phyloP scores from a whole-genome alignment of 2,797 vertebrate species.

The Macropodus opercularis region DNA sequence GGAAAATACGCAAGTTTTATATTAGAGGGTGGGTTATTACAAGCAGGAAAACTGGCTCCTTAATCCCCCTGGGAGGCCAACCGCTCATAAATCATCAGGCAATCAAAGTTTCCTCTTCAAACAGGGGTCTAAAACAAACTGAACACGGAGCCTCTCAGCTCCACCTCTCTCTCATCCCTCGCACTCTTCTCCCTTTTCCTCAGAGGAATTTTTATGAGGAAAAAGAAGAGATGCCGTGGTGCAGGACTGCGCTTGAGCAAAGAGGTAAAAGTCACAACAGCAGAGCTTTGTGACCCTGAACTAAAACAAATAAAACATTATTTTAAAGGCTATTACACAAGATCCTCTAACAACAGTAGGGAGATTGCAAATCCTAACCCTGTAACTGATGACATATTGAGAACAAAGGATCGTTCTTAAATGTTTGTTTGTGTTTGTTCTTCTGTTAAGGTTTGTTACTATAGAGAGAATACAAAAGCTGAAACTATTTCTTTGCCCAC shows the following conservation, averaged over 20 bases:
- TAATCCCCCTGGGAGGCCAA: constrained; percentile 66
- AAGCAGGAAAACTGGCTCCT: constrained; percentile 64
- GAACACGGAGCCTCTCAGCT: constrained; percentile 56
- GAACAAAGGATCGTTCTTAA: constrained; percentile 35
- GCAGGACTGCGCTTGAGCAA: constrained; percentile 39
- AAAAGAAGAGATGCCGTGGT: constrained; percentile 62
- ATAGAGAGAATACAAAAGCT: constrained; percentile 32
- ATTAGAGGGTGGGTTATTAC: constrained; percentile 64
- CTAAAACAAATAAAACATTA: constrained; percentile 27
- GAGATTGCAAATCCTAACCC: constrained; percentile 16
- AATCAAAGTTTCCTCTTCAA: constrained; percentile 80
- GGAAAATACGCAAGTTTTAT: constrained; percentile 63
- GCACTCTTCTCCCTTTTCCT: constrained; percentile 48
- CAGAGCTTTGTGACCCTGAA: constrained; percentile 39
- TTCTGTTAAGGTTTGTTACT: constrained; percentile 29
- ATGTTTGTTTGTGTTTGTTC: constrained; percentile 20
- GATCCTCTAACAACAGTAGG: constrained; percentile 17
- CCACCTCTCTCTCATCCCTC: constrained; percentile 41
- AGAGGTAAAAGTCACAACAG: constrained; percentile 56
- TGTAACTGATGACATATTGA: constrained; percentile 25
- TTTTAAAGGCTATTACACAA: constrained; percentile 38
- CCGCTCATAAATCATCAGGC: constrained; percentile 77
- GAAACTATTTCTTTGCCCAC: constrained; percentile 10
- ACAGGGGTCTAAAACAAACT: constrained; percentile 79
- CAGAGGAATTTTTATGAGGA: constrained; percentile 77